Evolutionary conservation across 2,797 vertebrate genomes (phyloP), one percentile per base, ranked within the genome.

Genomic region (Eupleurogrammus muticus): DNA sequence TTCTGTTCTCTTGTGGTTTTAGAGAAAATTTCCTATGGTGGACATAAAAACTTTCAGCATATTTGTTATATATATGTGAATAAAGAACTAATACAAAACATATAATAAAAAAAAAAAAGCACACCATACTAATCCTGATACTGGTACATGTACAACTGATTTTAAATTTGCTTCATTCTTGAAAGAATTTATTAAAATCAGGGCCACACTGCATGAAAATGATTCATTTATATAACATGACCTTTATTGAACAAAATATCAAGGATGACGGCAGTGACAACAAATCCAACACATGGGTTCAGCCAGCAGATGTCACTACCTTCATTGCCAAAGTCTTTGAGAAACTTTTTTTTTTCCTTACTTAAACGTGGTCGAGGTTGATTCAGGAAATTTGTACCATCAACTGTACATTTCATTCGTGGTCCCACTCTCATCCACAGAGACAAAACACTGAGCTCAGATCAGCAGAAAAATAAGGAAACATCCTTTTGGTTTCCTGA

Each of bases 361-460:
- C n/a, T n/a, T n/a, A n/a, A 4, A 5, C 4, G 35, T 13, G 36
- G 4, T 24, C 49, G 40, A 49, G 35, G 23, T 73, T 69, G 72
- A 65, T 64, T 60, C 44, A 69, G 65, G 48, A 56, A 63, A 60
- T 80, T 57, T 76, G 86, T 83, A 88, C 79, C 86, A 70, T 76
- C 58, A 36, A 0, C 47, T 48, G 38, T 52, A 68, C 24, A n/a
- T n/a, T n/a, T n/a, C 34, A 14, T 24, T 44, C 40, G 14, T 53
- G 23, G 20, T 19, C 59, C 19, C 17, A 17, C 11, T 23, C 35
- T 60, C 54, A 47, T 49, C 20, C 51, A 38, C 9, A 17, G 40
- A n/a, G n/a, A 75, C 1, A 1, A 10, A 70, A 51, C 34, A 16
- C 19, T 47, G 68, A 79, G 28, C 14, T 53, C 61, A 60, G 57